phyloP scores from a whole-genome alignment of 2,888 invertebrate species.

The Nineta flava region DNA sequence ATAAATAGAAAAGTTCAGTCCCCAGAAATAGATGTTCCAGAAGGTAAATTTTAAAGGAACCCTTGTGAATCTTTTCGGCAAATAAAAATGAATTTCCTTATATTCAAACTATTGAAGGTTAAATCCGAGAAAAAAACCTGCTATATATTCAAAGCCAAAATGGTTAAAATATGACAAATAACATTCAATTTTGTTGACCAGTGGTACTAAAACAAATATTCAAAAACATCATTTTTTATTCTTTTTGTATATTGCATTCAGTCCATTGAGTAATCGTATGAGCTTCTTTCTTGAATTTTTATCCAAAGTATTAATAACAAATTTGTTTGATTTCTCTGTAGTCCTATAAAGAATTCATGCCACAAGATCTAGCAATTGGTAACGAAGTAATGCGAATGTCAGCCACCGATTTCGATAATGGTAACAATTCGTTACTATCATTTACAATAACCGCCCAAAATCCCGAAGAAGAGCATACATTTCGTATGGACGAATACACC shows the following conservation, averaged over 20 bases:
- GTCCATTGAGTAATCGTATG: neutral
- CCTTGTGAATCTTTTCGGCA: too few species aligned
- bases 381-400: conserved; percentile 77
- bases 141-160: too few species aligned
- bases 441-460: conserved; percentile 43
- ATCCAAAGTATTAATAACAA: neutral
- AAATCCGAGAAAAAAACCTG: too few species aligned
- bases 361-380: conserved; percentile 57
- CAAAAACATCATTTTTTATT: neutral
- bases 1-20: too few species aligned
- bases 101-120: too few species aligned
- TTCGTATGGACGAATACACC: conserved; percentile 63
- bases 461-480: conserved; percentile 42
- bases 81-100: too few species aligned
- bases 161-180: too few species aligned
- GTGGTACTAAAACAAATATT: neutral
- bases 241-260: neutral
- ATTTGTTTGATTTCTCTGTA: conserved; percentile 14
- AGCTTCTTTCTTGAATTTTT: neutral
- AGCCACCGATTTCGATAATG: conserved; percentile 84
- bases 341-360: conserved; percentile 60
- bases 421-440: conserved; percentile 72
- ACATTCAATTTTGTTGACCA: too few species aligned
- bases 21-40: too few species aligned
- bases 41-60: too few species aligned